Base-by-base conservation (phyloP, 2,888 invertebrate species). In the Andrena bicolor region DNA sequence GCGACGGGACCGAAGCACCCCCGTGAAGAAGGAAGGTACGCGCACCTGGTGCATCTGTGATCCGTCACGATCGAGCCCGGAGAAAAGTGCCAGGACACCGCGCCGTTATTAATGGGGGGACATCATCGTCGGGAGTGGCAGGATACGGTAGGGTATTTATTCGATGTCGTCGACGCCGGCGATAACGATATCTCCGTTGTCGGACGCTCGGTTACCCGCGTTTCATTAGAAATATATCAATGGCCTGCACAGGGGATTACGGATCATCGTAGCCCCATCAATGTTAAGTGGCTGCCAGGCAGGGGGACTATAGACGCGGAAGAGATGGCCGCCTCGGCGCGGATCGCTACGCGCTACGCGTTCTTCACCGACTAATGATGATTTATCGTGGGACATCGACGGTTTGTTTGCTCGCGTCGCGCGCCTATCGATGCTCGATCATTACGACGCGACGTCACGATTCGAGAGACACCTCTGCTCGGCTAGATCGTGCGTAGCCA, bases 201-300 rank as follows among this genome's bases (percentile, higher is more conserved):
- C 20, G 49, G 48, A 51, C 35, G 66, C 20, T 65, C 64, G 65
- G 23, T 60, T 53, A 51, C 65, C 76, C 65, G 61, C 53, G 76
- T 60, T 79, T 74, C 69, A 82, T 82, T 82, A 66, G 81, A 82
- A 75, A 80, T 66, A 70, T 79, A 73, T 65, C 41, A 74, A 79
- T 70, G 69, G 49, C n/a, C 13, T 10, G 30, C 23, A 28, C 51
- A 13, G 30, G 41, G 69, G 69, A 74, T 81, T 60, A 74, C 79
- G 32, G 69, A 79, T 81, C 81, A 70, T 81, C 74, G 69, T 26
- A 20, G 35, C 8, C 48, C 70, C 51, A 26, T 70, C 64, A 51
- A 32, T 75, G 69, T 70, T 82, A 80, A 82, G 48, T 70, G 70
- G 48, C 74, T 70, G 81, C 70, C 80, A 66, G 30, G 16, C 28